phyloP scores from a whole-genome alignment of 2,888 invertebrate genomes.

The Dasypolia templi region DNA sequence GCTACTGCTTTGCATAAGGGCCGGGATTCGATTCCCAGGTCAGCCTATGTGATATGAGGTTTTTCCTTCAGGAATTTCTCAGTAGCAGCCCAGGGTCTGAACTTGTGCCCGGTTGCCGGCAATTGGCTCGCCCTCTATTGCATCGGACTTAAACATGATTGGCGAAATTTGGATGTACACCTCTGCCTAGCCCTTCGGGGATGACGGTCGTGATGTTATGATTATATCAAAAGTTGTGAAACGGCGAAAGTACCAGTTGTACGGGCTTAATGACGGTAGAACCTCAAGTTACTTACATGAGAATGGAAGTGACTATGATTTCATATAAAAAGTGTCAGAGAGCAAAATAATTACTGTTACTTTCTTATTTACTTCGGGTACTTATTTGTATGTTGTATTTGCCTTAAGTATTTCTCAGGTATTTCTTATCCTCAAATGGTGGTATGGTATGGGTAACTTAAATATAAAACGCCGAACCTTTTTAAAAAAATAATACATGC shows the following conservation, averaged over 20 bases:
- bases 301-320: no score
- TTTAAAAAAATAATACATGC: not conserved
- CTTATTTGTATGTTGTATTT: not conserved
- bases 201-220: not conserved
- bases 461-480: slow-evolving; percentile 5
- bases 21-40: no score
- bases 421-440: not conserved
- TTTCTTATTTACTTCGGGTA: not conserved
- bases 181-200: not conserved
- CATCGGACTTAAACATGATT: not conserved
- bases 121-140: not conserved
- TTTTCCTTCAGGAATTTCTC: no score
- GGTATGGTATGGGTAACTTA: no score
- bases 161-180: not conserved
- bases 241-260: not conserved
- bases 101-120: not conserved
- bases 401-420: no score
- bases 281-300: not conserved
- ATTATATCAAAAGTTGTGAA: not conserved
- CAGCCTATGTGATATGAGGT: no score
- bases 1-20: no score
- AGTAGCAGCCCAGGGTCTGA: no score
- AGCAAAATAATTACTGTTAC: not conserved
- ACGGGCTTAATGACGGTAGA: not conserved
- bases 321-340: not conserved